Base-by-base conservation (phyloP, 2,888 invertebrate species). In the Venustoraphidia nigricollis region DNA sequence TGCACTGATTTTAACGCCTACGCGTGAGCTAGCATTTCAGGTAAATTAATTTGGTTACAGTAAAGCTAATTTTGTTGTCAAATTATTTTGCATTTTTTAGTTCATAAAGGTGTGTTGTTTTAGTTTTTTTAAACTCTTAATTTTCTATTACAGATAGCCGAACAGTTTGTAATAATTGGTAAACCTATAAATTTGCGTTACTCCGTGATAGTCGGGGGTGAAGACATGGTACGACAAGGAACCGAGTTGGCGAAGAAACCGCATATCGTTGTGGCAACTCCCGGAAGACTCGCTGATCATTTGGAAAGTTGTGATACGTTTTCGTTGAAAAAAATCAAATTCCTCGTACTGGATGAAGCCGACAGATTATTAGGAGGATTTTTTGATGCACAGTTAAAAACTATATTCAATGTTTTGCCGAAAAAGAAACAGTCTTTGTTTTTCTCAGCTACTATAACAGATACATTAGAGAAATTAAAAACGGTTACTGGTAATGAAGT, bases 381-480 rank as follows among this genome's bases (percentile, higher is more conserved):
- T 44, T 92, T 93, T 63, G 83, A 90, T 65, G 80, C 79, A 27
- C 87, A 90, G 58, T 70, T 96, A 44, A 76, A 82, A 61, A 79
- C 81, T 0, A 91, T 93, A 59, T 86, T 91, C 61, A 65, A 72
- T 45, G 74, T 75, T 8, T 63, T 95, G 42, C 90, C 94, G 0
- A 75, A 79, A 54, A 76, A 79, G 47, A 75, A 87, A 51, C 95
- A 96, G 61, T 92, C 87, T 49, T 70, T 97, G 11, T 74, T 95
- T 47, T 96, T 94, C 63, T 95, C 94, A 50, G 98, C 98, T 1
- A 98, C 98, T 1, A 85, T 97, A 62, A 94, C 93, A 8, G 86
- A 91, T 59, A 85, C 76, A 57, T 78, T 72, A 62, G 78, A 71
- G 68, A 82, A 72, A 73, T 80, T 70, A 63, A 84, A 75, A 65